phyloP scores from a whole-genome alignment of 2,113 vertebrate species.

The Sturnus vulgaris region DNA sequence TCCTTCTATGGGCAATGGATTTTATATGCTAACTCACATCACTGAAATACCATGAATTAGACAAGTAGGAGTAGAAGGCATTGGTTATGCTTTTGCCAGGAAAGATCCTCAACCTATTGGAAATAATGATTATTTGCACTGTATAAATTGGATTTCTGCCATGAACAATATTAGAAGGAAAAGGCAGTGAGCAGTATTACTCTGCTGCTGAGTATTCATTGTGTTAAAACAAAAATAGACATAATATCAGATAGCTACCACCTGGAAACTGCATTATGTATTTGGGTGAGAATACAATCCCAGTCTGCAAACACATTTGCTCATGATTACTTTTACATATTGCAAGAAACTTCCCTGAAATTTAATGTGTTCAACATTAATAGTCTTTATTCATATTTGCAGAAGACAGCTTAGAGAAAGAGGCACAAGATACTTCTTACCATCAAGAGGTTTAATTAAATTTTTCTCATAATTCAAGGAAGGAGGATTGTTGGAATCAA shows the following conservation, averaged over 20 bases:
- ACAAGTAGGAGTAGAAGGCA: conserved; percentile 27
- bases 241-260: conserved; percentile 32
- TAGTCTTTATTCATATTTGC: neutral
- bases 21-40: conserved; percentile 16
- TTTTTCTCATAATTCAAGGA: neutral
- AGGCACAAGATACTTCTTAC: neutral
- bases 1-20: neutral
- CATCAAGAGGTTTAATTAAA: neutral
- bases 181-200: conserved; percentile 9
- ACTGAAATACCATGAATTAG: conserved; percentile 17
- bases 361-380: neutral
- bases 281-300: conserved; percentile 11
- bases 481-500: neutral
- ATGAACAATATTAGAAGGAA: conserved; percentile 41
- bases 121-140: conserved; percentile 49
- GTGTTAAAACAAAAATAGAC: conserved; percentile 39
- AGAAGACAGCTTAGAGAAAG: neutral
- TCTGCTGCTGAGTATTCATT: conserved; percentile 17
- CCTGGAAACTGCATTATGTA: conserved; percentile 38
- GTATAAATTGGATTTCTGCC: conserved; percentile 53
- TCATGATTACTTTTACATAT: conserved; percentile 24
- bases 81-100: conserved; percentile 16
- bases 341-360: conserved; percentile 23
- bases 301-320: conserved; percentile 19
- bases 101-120: conserved; percentile 9